A percentile compares a stretch with the other conserved stretches of the same genome.
phyloP scores from a whole-genome alignment of 2,113 vertebrate genomes.

The Axis porcinus region DNA sequence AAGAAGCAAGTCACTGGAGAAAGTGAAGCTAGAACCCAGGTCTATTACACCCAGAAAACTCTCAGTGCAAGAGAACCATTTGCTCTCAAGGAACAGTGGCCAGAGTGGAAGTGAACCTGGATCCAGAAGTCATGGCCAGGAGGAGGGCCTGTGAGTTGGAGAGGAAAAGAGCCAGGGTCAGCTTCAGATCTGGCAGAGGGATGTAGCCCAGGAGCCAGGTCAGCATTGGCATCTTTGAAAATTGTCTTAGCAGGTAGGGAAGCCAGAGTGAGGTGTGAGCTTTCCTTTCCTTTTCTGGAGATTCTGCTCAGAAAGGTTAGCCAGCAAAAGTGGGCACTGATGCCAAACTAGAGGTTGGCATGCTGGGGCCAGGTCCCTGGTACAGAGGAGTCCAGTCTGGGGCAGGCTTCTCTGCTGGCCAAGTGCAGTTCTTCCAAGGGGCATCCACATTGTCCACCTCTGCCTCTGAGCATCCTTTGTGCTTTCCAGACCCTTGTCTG shows the following conservation, averaged over 20 bases:
- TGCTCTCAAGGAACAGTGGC: neutral
- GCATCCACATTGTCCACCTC: accelerated
- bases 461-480: neutral
- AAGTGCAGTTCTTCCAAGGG: neutral
- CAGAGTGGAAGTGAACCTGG: neutral
- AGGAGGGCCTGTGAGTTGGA: neutral
- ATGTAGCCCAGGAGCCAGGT: neutral
- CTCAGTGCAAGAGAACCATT: neutral
- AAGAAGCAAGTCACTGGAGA: neutral
- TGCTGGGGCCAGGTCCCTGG: neutral
- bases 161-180: neutral
- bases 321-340: neutral
- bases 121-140: neutral
- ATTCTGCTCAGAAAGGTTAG: neutral
- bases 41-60: neutral
- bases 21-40: neutral
- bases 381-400: neutral
- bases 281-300: neutral
- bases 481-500: neutral
- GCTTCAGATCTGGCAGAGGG: neutral
- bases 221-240: neutral
- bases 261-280: neutral
- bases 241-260: neutral
- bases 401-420: neutral
- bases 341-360: neutral